Percentiles rank a stretch among this genome's conserved stretches.
Conservation (phyloP, 2,797 vertebrate genomes). For the Centroberyx gerrardi region DNA sequence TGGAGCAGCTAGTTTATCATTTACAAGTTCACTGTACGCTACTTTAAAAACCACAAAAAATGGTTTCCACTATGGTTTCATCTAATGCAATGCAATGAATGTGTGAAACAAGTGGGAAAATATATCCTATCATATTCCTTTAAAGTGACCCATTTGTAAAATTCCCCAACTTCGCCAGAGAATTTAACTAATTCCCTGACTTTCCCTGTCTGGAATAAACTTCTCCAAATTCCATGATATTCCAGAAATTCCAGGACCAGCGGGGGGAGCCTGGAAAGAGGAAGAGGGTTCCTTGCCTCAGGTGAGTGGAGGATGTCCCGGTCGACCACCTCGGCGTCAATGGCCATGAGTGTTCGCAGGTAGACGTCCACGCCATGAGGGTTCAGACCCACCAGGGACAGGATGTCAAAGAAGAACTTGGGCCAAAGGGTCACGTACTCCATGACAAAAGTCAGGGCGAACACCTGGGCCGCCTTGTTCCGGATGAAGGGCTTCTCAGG, state of each 20-base stretch:
- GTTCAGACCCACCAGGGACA: slow-evolving; percentile 95
- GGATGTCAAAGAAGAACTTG: slow-evolving; percentile 97
- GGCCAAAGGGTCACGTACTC: slow-evolving; percentile 97
- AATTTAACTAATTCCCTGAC: too few species aligned
- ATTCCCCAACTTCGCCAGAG: too few species aligned
- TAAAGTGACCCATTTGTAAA: too few species aligned
- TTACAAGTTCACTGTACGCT: not conserved
- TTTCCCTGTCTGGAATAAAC: too few species aligned
- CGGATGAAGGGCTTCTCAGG: slow-evolving; percentile 97
- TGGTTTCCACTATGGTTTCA: too few species aligned
- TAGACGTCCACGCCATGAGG: slow-evolving; percentile 96
- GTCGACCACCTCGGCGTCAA: slow-evolving; percentile 97
- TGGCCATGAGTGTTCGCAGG: slow-evolving; percentile 96
- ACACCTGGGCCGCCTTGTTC: slow-evolving; percentile 98
- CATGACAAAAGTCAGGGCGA: slow-evolving; percentile 94
- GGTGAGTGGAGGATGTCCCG: slow-evolving; percentile 93
- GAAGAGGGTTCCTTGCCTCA: slow-evolving; percentile 84
- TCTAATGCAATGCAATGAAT: too few species aligned
- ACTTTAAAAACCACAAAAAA: too few species aligned
- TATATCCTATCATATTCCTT: too few species aligned
- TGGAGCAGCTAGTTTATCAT: not conserved
- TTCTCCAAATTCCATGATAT: too few species aligned
- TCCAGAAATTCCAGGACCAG: too few species aligned
- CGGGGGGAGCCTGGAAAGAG: too few species aligned
- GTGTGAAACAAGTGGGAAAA: too few species aligned